Evolutionary conservation across 2,888 invertebrate genomes (phyloP).

Genomic region (Ichneumoninae sp.): DNA sequence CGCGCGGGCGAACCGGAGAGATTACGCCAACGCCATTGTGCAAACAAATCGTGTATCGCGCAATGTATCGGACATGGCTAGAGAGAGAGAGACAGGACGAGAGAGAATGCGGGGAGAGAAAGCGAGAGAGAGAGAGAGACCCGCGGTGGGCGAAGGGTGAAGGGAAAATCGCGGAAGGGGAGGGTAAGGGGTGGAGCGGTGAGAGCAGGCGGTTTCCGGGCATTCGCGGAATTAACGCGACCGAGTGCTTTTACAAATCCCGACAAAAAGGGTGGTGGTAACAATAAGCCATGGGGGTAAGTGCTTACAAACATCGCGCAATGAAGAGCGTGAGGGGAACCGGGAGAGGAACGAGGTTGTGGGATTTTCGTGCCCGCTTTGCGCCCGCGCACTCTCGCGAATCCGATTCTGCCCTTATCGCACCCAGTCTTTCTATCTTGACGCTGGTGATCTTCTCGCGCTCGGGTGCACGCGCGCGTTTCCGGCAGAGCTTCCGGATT

Average conservation of each 20-base stretch:
- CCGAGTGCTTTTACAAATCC: conserved; percentile 80
- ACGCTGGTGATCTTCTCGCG: conserved; percentile 14
- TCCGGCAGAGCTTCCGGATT: neutral
- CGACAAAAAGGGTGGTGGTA: conserved; percentile 79
- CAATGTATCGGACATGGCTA: conserved; percentile 13
- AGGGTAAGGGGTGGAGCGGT: neutral
- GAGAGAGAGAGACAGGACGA: neutral
- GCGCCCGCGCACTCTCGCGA: conserved; percentile 11
- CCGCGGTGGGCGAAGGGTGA: neutral
- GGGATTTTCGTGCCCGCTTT: neutral
- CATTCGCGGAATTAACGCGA: conserved; percentile 76
- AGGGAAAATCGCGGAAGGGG: conserved; percentile 2
- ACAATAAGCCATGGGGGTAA: conserved; percentile 79
- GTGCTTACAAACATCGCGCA: conserved; percentile 77
- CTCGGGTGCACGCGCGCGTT: neutral
- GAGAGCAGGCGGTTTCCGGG: conserved; percentile 68
- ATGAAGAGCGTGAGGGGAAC: conserved; percentile 62
- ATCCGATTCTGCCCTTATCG: neutral
- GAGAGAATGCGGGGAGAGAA: neutral
- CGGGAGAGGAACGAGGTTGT: neutral
- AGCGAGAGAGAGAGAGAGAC: neutral
- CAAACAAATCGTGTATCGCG: conserved; percentile 57
- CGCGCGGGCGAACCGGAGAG: conserved; percentile 25
- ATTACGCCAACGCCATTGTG: conserved; percentile 46
- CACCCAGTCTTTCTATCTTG: conserved; percentile 3